A percentile compares a stretch with the other conserved stretches of the same genome.
These are phyloP conservation scores for Aegotheles bennettii DNA, from an alignment of 2,113 vertebrate genomes.

Conservation along the genomic window DNA sequence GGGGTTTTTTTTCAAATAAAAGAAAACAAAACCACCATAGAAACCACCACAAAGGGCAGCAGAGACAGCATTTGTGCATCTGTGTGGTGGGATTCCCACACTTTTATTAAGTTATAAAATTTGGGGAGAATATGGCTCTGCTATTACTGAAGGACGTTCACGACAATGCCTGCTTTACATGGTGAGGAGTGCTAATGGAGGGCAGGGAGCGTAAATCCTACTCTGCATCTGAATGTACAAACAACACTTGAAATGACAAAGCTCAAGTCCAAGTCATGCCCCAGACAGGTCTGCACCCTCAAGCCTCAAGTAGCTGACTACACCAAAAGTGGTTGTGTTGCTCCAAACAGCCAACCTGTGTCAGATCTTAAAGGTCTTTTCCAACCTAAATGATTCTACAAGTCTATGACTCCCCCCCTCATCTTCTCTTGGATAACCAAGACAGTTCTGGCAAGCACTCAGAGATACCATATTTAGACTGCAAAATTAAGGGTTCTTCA, in stretches of 20 bases:
- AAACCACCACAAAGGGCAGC: neutral
- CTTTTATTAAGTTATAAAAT: neutral
- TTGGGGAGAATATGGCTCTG: neutral
- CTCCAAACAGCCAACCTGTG: neutral
- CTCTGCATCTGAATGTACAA: neutral
- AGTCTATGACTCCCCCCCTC: neutral
- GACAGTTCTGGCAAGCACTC: neutral
- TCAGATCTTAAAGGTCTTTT: neutral
- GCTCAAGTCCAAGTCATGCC: neutral
- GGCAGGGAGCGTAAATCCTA: neutral
- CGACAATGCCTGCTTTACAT: neutral
- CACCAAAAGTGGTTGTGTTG: neutral
- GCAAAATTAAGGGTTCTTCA: neutral
- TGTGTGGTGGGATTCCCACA: neutral
- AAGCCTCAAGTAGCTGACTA: neutral
- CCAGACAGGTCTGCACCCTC: neutral
- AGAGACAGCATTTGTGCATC: neutral
- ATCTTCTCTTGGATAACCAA: neutral
- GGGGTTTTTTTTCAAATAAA: too few relatives aligned
- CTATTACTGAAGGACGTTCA: neutral
- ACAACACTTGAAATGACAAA: neutral
- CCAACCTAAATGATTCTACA: too few relatives aligned
- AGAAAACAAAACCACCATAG: neutral
- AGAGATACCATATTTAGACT: neutral
- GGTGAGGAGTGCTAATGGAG: neutral